Base-by-base conservation (phyloP, 1,140 invertebrate genomes). In the Ceratoteleas bidentatus region DNA sequence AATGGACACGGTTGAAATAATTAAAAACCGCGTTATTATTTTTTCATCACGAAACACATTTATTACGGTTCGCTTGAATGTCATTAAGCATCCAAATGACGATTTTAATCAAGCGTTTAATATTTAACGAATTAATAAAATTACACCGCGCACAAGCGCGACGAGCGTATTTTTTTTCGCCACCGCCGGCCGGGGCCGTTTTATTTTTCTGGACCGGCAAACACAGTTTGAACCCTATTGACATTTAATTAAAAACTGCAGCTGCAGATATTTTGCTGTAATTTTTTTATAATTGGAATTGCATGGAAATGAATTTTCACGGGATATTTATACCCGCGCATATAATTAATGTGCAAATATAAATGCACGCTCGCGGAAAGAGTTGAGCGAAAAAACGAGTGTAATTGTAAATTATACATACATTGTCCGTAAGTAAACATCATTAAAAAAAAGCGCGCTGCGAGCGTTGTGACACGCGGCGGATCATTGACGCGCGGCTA, bases 201-300 rank as follows among this genome's bases (percentile, higher is more conserved):
- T 69, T 53, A 64, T 75, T 81, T 70, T 64, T 69, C 43, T 74
- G 50, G 11, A 73, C 61, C 24, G 6, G 36, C 15, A 66, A 76
- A 81, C 61, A 65, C 38, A 34, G 24, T 76, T 72, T 66, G 40
- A 72, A 70, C 54, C 60, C 72, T 76, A 81, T 75, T 75, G 78
- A 75, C 72, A 75, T 75, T 70, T 75, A 70, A 69, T 75, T 81
- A 75, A 70, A 75, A 81, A 66, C 58, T 70, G 45, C 45, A 65
- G 72, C 50, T 40, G 50, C 7, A 64, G 36, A 78, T 70, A 65
- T 75, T 62, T 73, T 70, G 50, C 62, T 52, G 43, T 68, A 65
- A 69, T 53, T 61, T 73, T 74, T 68, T 70, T 65, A 47, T 69
- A 68, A 73, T 81, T 61, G 76, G 33, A 72, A 65, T 61, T 49